Base-by-base conservation (phyloP, 2,797 vertebrate species). In the Molothrus aeneus region DNA sequence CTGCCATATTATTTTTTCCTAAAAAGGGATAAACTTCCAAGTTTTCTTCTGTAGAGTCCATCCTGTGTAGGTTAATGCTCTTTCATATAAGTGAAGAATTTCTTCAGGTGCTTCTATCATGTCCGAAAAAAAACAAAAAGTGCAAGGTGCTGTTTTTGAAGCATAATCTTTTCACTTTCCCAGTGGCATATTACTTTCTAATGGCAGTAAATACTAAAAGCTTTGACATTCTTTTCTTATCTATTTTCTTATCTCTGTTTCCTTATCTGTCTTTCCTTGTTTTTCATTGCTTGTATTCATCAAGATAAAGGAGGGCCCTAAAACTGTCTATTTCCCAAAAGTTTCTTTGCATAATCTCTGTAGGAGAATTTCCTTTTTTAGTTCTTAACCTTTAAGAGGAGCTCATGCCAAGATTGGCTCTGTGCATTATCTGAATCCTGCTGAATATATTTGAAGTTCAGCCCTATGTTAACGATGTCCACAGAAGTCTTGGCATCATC, bases 341-440 rank as follows among this genome's bases (percentile, higher is more conserved):
- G 75, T 83, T 74, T 83, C 50, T 70, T 69, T 50, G 65, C 64
- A 48, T n/a, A 64, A 73, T 96, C 84, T 93, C 73, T 80, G 61
- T 15, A 65, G 36, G 72, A 94, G 88, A 96, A 96, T 96, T 95
- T 96, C 95, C 95, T 96, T 96, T 95, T 96, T 91, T 78, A 96
- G 95, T 90, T 96, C 89, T 90, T 96, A 93, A 96, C 92, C 92
- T 96, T 86, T 94, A 71, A 93, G 75, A 94, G 14, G 31, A 94
- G 36, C 50, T 80, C 3, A 5, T 86, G 94, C 95, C 95, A 97
- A 96, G 89, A 77, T 71, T 45, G 69, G 64, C 10, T 92, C 80
- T 94, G 82, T 86, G 43, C 68, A 82, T 88, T 96, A 95, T 96
- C 95, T 96, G 91, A 94, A 85, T 86, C 74, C 45, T 88, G 73